These are phyloP conservation scores for Agonopterix arenella DNA, from an alignment of 2,888 invertebrate genomes.

Conservation along the genomic window DNA sequence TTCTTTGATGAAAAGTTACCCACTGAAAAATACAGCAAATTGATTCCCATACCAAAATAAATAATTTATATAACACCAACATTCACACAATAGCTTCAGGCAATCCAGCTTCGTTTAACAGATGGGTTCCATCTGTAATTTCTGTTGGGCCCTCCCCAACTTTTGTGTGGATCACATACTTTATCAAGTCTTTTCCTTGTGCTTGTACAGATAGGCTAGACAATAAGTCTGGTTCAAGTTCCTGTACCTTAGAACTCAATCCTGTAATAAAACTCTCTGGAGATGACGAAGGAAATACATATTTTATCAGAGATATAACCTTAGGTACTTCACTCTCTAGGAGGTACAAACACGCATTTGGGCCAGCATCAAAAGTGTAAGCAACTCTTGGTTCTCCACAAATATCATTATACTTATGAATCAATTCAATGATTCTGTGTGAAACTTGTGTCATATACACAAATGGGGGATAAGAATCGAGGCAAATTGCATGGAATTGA, in stretches of 20 bases:
- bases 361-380: conserved; percentile 99
- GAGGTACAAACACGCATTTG: conserved; percentile 95
- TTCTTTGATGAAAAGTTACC: not conserved
- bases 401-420: conserved; percentile 89
- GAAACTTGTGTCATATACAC: conserved; percentile 95
- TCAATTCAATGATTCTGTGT: conserved; percentile 84
- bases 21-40: not conserved
- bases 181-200: conserved; percentile 77
- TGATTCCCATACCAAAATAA: not conserved
- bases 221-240: conserved; percentile 26
- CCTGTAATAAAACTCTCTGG: conserved; percentile 51
- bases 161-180: conserved; percentile 90
- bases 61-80: not conserved
- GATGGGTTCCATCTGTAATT: conserved; percentile 48
- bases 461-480: conserved; percentile 96
- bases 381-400: conserved; percentile 84
- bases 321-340: conserved; percentile 84
- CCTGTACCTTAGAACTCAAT: conserved; percentile 20
- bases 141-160: conserved; percentile 87
- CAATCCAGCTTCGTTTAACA: conserved; percentile 41
- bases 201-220: conserved; percentile 44
- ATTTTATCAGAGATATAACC: conserved; percentile 81
- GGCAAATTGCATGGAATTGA: conserved; percentile 95
- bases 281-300: conserved; percentile 82
- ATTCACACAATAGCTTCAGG: conserved; percentile 19